Conservation (phyloP, 2,888 invertebrate genomes). For the Cosmorhoe ocellata region DNA sequence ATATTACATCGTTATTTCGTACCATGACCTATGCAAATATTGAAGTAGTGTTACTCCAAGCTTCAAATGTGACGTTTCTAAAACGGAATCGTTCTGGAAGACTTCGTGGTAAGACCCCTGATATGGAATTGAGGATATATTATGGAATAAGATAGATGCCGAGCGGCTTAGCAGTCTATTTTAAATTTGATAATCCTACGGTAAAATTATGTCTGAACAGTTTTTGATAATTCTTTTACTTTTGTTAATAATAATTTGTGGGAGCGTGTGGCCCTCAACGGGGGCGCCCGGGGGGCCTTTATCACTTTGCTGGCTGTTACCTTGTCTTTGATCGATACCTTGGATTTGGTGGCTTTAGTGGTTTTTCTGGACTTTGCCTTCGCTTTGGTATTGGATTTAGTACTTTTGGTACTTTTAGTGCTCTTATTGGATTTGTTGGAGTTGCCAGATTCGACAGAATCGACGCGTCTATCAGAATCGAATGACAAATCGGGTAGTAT, state of each 20-base stretch:
- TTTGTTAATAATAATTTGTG: slow-evolving; percentile 45
- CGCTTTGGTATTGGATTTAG: slow-evolving; percentile 39
- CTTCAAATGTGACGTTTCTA: too few relatives aligned
- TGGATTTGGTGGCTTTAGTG: slow-evolving; percentile 37
- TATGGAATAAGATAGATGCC: slow-evolving; percentile 43
- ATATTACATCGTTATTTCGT: too few relatives aligned
- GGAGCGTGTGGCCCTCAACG: slow-evolving; percentile 51
- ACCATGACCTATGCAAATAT: too few relatives aligned
- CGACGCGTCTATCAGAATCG: slow-evolving; percentile 61
- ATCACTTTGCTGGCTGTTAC: slow-evolving; percentile 10
- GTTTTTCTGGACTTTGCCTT: slow-evolving; percentile 34
- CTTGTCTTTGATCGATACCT: slow-evolving; percentile 18
- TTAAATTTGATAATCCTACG: slow-evolving; percentile 36
- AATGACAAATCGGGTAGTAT: slow-evolving; percentile 60
- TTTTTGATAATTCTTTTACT: slow-evolving; percentile 40
- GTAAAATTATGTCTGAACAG: slow-evolving; percentile 9
- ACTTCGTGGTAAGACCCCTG: too few relatives aligned
- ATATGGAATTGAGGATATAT: slow-evolving; percentile 11
- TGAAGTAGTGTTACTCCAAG: too few relatives aligned
- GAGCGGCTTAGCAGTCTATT: slow-evolving; percentile 46
- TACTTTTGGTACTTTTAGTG: slow-evolving; percentile 27
- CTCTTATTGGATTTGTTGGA: slow-evolving; percentile 51
- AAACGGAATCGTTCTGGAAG: too few relatives aligned
- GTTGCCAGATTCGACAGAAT: slow-evolving; percentile 57
- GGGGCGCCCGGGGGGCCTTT: slow-evolving; percentile 41